Evolutionary conservation across 2,113 vertebrate species (phyloP).

Genomic region (Edolisoma coerulescens): DNA sequence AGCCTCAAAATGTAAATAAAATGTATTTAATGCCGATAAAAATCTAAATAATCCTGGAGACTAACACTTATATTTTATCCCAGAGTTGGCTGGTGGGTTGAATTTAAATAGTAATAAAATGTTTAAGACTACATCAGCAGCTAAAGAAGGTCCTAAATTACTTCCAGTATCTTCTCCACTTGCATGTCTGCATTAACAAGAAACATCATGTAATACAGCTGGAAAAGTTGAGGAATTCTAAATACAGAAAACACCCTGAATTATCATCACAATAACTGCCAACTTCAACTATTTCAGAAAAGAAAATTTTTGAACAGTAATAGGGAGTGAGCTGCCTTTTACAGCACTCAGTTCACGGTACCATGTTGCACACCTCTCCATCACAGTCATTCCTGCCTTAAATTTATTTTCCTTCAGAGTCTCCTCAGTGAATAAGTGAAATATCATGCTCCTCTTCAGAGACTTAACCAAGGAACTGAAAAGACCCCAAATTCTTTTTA

Average conservation of each 20-base stretch:
- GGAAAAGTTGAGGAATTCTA: background rate
- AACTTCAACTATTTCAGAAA: background rate
- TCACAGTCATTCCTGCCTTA: background rate
- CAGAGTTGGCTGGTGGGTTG: background rate
- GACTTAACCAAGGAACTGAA: background rate
- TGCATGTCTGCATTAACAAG: background rate
- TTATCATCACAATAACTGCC: background rate
- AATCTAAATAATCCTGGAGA: background rate
- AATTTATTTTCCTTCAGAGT: background rate
- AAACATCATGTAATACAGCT: background rate
- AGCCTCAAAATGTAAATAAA: background rate
- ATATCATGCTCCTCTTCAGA: background rate
- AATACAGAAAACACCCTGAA: background rate
- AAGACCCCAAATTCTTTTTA: background rate
- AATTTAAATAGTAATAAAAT: background rate
- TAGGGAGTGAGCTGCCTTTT: background rate
- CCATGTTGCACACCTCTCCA: accelerated
- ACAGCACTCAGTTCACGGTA: background rate
- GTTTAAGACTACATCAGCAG: background rate
- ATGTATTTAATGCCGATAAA: background rate
- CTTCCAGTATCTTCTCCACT: background rate
- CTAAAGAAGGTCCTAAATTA: background rate
- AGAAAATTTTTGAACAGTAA: background rate
- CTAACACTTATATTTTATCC: background rate
- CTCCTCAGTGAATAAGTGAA: background rate